Conservation (phyloP, 2,113 vertebrate species). For the Butorides virescens region DNA sequence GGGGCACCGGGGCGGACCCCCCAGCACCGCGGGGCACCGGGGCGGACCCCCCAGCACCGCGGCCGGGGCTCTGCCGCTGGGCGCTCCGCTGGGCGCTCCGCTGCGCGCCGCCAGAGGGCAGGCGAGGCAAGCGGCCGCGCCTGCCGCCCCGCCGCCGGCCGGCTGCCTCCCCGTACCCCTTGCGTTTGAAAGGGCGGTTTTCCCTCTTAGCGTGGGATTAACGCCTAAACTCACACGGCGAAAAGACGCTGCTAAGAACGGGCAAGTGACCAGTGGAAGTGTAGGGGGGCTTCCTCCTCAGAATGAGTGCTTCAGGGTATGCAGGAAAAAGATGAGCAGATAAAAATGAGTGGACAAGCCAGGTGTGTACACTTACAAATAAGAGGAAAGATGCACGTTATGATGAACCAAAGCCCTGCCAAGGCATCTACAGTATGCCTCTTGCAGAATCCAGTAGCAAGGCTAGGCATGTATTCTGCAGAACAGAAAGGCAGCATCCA, state of each 20-base stretch:
- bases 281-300: neutral
- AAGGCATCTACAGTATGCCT: accelerated
- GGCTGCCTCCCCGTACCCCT: neutral
- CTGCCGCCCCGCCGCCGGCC: neutral
- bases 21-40: neutral
- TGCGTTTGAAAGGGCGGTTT: accelerated
- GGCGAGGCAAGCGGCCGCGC: neutral
- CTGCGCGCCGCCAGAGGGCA: neutral
- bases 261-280: accelerated
- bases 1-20: too few relatives aligned
- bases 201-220: accelerated
- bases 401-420: neutral
- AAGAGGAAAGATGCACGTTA: accelerated
- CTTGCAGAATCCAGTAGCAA: neutral
- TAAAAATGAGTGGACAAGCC: neutral
- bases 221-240: accelerated
- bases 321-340: accelerated
- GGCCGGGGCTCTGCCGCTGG: neutral
- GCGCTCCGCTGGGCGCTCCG: neutral
- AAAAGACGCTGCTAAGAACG: accelerated
- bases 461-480: accelerated
- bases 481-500: neutral
- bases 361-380: accelerated
- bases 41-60: neutral
- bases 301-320: accelerated